Base-by-base conservation (phyloP, 2,888 invertebrate species). In the Caenorhabditis japonica region DNA sequence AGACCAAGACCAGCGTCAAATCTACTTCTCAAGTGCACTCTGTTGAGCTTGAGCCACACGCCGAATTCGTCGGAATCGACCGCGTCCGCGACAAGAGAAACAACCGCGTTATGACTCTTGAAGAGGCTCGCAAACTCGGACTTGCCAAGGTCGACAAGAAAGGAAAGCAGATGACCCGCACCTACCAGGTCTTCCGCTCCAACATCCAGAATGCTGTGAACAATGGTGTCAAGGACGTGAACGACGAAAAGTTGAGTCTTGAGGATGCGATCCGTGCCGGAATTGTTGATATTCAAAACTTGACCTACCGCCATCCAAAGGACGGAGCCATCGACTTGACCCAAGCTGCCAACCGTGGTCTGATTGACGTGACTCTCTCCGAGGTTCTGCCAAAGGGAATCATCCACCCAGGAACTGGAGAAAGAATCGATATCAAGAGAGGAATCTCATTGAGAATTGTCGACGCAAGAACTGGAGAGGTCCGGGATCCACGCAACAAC, bases 261-360 rank as follows among this genome's bases (percentile, higher is more conserved):
- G 92, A 93, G 85, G 94, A 95, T 89, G 95, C 96, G 38, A 92
- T 93, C 12, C 91, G 92, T 79, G 91, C 92, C 87, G 93, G 93
- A 76, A 90, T 94, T 44, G 92, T 96, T 66, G 93, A 94, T 87
- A 85, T 87, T 55, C 69, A 75, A 23, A 68, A 75, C 8, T 73
- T 84, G 25, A 83, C 79, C 39, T 86, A 83, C 77, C 71, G 77
- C 41, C 77, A 84, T 71, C 80, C 86, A 60, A 80, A 77, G 61
- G 82, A 81, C 39, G 83, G 84, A 44, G 44, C 51, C 4, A 64
- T 82, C 27, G 58, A 77, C n/a, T 66, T 87, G 47, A 73, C 76
- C 10, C 83, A 79, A 61, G 87, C 88, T 0, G 86, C 88, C 52
- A 87, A 86, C 71, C 81, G 82, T 80, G 88, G 88, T 34, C 77